phyloP scores from a whole-genome alignment of 2,113 vertebrate species.

The Austrofundulus limnaeus region DNA sequence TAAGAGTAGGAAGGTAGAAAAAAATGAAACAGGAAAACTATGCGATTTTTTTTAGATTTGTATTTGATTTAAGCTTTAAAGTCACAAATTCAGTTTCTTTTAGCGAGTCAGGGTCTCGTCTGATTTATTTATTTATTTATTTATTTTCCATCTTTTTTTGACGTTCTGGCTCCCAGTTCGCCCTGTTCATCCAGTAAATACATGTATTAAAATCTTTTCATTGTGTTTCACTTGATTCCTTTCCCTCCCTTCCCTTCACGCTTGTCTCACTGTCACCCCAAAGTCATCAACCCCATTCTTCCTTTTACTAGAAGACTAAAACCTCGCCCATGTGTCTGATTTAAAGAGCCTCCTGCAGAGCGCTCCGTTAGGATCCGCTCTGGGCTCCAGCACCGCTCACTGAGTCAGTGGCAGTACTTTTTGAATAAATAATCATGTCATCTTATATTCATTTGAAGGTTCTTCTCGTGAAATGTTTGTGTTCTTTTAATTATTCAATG shows the following conservation, averaged over 20 bases:
- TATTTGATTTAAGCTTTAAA: background rate
- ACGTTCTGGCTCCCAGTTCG: background rate
- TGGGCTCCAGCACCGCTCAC: background rate
- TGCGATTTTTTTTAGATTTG: background rate
- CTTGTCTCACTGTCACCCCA: background rate
- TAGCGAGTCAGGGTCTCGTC: no score
- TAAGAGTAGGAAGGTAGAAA: no score
- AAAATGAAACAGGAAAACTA: no score
- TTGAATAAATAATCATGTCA: constrained; percentile 5
- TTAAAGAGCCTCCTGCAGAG: constrained; percentile 12
- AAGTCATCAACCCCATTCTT: background rate
- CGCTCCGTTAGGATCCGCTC: background rate
- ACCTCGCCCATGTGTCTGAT: background rate
- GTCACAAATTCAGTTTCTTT: no score
- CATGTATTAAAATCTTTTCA: no score
- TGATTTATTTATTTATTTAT: no score
- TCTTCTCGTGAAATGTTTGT: background rate
- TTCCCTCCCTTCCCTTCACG: background rate
- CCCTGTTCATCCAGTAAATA: background rate
- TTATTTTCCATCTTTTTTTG: background rate
- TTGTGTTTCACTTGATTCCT: background rate
- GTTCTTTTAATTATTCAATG: background rate
- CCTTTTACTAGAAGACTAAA: background rate
- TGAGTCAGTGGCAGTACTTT: background rate
- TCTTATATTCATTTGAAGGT: constrained; percentile 6